phyloP scores from a whole-genome alignment of 53 echinoderm and acorn worm genomes.

The Glandiceps talaboti region DNA sequence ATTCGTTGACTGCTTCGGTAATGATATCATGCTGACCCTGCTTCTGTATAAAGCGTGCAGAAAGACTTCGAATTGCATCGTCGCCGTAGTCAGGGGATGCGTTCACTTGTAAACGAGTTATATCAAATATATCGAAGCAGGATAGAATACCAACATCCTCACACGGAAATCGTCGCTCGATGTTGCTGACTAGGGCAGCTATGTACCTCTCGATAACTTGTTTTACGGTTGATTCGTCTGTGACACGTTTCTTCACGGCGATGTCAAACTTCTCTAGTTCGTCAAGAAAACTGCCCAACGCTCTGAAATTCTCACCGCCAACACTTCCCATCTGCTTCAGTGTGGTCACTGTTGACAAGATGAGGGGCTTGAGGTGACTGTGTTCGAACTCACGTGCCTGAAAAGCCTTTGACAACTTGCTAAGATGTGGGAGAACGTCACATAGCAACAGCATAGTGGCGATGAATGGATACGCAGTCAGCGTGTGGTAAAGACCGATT shows the following conservation, averaged over 20 bases:
- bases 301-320: not conserved
- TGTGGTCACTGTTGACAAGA: not conserved
- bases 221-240: not conserved
- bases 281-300: not conserved
- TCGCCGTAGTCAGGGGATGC: not conserved
- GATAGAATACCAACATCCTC: not conserved
- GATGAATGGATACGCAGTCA: conserved; percentile 28
- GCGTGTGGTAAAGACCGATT: conserved; percentile 19
- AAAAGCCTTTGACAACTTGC: not conserved
- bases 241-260: not conserved
- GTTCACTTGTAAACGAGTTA: not conserved
- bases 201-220: conserved; percentile 2
- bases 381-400: conserved; percentile 6
- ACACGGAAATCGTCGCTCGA: conserved; percentile 1
- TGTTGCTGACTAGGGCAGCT: not conserved
- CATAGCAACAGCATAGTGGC: conserved; percentile 39
- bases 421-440: conserved; percentile 33
- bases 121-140: not conserved
- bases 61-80: not conserved
- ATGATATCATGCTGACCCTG: not conserved
- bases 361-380: not conserved
- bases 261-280: not conserved
- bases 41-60: too few relatives aligned
- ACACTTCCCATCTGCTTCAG: not conserved
- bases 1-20: not conserved